Evolutionary conservation across 2,888 invertebrate species (phyloP), one percentile per base, ranked within the genome.

Genomic region (Chymomyza amoena): DNA sequence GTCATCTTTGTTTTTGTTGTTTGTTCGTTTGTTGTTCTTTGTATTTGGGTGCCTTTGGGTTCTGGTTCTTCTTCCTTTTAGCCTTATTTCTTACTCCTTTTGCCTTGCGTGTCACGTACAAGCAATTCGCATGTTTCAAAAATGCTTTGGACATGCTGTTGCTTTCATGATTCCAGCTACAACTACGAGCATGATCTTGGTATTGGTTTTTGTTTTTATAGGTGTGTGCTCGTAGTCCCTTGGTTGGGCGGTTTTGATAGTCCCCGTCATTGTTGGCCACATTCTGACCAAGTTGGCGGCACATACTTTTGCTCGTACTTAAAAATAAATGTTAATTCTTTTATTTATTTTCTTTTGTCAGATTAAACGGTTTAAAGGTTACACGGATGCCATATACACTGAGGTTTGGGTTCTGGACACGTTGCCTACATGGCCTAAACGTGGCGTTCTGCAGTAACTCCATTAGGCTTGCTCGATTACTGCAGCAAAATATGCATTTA

Each of bases 71-170:
- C 62, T 80, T 18, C 71, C 69, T 72, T 69, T 66, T 69, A 68
- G 25, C 69, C 69, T 20, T 59, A 51, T 20, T 28, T 45, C 57
- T 25, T 57, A 75, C 78, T 84, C 77, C 80, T 73, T 80, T 81
- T 79, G 83, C 82, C 82, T 89, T 90, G 89, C 90, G 89, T 90
- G 89, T 90, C 90, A 90, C 90, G 90, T 90, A 90, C 89, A 90
- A 88, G 88, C 90, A 89, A 90, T 90, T 90, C 90, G 88, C 90
- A 89, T 90, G 90, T 89, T 90, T 90, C 89, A 83, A 88, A 85
- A 89, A 87, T 87, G 89, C 88, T 83, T 86, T 73, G 73, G 79
- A 88, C 89, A 89, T 88, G 88, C 84, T 83, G 73, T 81, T 83
- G 84, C 77, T 84, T 78, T 87, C 67, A 25, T 20, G 64, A 64